Evolutionary conservation across 2,888 invertebrate species (phyloP).

Genomic region (Lamellibrachia columna): DNA sequence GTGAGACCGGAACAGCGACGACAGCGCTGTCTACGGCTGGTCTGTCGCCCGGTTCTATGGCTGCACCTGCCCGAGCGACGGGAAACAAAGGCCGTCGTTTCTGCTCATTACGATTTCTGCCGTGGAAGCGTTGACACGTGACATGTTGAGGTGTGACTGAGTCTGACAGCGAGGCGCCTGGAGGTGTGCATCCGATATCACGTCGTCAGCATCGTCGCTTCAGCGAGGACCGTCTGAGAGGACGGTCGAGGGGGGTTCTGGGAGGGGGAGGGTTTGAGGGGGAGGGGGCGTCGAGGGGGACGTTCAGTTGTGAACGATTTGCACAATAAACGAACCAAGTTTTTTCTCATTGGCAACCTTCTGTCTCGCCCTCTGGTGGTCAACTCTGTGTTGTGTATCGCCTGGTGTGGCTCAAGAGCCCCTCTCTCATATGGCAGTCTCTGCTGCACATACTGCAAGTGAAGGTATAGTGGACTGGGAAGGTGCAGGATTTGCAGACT

Average conservation of each 20-base stretch:
- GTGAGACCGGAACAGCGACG: not conserved
- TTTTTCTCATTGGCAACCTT: too few species aligned
- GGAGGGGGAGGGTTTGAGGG: not conserved
- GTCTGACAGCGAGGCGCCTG: not conserved
- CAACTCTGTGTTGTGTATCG: too few species aligned
- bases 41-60: not conserved
- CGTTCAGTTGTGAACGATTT: not conserved
- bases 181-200: not conserved
- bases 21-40: not conserved
- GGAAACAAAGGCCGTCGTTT: not conserved
- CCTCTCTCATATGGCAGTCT: too few species aligned
- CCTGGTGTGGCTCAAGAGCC: too few species aligned
- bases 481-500: too few species aligned
- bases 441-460: too few species aligned
- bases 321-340: too few species aligned
- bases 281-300: not conserved
- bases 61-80: not conserved
- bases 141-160: not conserved
- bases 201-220: not conserved
- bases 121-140: slow-evolving; percentile 5
- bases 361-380: too few species aligned
- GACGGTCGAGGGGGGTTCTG: not conserved
- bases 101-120: not conserved
- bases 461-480: too few species aligned
- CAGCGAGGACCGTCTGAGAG: not conserved